Evolutionary conservation across 2,797 vertebrate genomes (phyloP).

Genomic region (Fratercula arctica): DNA sequence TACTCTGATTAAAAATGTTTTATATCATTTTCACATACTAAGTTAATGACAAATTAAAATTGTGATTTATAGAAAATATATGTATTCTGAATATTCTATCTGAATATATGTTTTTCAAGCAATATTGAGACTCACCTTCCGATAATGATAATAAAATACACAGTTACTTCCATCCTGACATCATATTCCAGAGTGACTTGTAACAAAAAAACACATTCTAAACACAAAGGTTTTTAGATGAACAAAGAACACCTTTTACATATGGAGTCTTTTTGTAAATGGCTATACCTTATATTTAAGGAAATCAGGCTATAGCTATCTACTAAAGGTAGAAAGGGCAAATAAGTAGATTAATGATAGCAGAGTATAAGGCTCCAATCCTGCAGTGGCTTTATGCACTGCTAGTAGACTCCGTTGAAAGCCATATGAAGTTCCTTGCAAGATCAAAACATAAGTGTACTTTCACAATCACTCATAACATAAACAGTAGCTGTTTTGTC

Average conservation of each 20-base stretch:
- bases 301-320: background rate
- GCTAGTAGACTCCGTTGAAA: background rate
- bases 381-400: background rate
- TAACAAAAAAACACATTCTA: background rate
- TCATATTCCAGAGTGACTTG: background rate
- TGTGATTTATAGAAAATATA: background rate
- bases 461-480: background rate
- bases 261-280: background rate
- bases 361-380: background rate
- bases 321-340: background rate
- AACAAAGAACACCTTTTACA: background rate
- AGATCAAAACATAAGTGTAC: background rate
- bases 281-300: background rate
- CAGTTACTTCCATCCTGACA: background rate
- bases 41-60: background rate
- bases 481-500: background rate
- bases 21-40: background rate
- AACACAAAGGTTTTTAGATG: background rate
- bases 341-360: background rate
- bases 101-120: background rate
- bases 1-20: background rate
- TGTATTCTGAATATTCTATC: background rate
- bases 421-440: background rate
- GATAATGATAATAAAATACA: background rate
- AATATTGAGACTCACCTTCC: background rate